Conservation (phyloP, 2,113 vertebrate genomes). For the Felis catus region DNA sequence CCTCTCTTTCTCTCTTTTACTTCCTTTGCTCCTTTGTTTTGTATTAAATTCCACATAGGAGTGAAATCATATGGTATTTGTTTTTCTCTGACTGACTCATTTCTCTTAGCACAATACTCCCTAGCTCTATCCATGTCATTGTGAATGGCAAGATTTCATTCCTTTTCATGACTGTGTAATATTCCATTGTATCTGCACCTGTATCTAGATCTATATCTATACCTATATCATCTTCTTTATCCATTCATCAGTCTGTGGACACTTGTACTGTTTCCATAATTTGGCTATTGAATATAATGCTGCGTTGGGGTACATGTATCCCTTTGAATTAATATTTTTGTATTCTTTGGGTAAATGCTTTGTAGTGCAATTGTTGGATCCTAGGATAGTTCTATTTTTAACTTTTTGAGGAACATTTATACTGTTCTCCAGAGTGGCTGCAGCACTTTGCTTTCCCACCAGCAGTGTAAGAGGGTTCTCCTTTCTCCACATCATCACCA, state of each 20-base stretch:
- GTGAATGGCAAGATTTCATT: not conserved
- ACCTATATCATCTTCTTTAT: not conserved
- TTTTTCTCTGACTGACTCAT: not conserved
- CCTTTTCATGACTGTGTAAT: not conserved
- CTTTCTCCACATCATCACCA: not conserved
- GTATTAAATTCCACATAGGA: not conserved
- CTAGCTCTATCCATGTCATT: not conserved
- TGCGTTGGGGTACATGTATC: not conserved
- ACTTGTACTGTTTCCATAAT: not conserved
- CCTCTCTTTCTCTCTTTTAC: not conserved
- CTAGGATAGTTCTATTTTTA: not conserved
- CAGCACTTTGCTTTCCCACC: not conserved
- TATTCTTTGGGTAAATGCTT: not conserved
- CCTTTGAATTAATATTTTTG: not conserved
- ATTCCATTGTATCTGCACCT: not conserved
- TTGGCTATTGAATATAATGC: not conserved
- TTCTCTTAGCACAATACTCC: not conserved
- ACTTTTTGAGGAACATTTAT: not conserved
- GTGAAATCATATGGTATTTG: not conserved
- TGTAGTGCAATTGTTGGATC: not conserved
- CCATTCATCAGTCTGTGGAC: not conserved
- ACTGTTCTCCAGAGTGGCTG: not conserved
- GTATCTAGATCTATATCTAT: no score
- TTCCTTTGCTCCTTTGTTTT: not conserved
- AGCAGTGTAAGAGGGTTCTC: not conserved